These are phyloP conservation scores for Chironomus tepperi DNA, from an alignment of 1,140 invertebrate genomes.

Conservation along the genomic window DNA sequence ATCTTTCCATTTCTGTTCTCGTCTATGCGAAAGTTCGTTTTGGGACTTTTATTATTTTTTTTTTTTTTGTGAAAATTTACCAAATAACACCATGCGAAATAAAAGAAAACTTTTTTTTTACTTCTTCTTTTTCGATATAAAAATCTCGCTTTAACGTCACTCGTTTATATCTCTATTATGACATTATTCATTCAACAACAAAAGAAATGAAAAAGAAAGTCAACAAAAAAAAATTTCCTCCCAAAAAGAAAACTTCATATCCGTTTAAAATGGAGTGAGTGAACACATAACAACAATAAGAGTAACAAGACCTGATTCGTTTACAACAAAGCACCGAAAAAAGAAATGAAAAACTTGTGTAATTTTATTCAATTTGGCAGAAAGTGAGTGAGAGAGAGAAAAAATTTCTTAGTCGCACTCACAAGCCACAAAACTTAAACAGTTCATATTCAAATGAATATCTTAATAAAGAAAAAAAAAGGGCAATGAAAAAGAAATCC, in stretches of 20 bases:
- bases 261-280: too few relatives aligned
- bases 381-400: not conserved
- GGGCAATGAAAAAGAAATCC: not conserved
- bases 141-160: not conserved
- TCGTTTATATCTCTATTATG: constrained; percentile 11
- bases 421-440: constrained; percentile 9
- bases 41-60: not conserved
- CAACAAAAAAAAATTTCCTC: not conserved
- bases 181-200: constrained; percentile 15
- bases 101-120: not conserved
- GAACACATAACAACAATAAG: too few relatives aligned
- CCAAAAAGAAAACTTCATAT: not conserved
- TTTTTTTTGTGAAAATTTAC: not conserved
- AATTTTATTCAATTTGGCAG: constrained; percentile 10
- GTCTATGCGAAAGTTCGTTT: not conserved
- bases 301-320: too few relatives aligned
- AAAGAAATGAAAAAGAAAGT: too few relatives aligned
- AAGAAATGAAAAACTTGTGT: not conserved
- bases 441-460: constrained; percentile 22
- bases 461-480: constrained; percentile 5
- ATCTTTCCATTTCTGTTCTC: too few relatives aligned
- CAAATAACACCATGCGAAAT: not conserved
- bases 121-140: not conserved
- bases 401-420: too few relatives aligned
- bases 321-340: too few relatives aligned